Evolutionary conservation across 2,113 vertebrate species (phyloP).

Genomic region (Menura novaehollandiae): DNA sequence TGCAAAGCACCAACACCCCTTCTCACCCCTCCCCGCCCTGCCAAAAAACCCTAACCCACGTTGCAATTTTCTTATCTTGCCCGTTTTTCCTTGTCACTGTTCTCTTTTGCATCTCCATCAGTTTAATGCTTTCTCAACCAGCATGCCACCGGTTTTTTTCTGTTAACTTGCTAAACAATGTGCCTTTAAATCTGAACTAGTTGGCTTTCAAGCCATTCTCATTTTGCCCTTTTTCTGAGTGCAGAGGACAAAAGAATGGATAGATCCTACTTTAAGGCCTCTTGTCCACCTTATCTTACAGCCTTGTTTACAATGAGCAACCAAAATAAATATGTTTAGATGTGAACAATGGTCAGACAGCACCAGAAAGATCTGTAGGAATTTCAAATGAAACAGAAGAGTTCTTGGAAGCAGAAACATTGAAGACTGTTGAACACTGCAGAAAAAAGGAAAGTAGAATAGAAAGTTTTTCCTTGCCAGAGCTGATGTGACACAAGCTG

Average conservation of each 20-base stretch:
- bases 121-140: neutral
- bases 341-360: neutral
- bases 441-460: neutral
- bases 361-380: neutral
- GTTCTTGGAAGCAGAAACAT: neutral
- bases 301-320: neutral
- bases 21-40: fast-evolving
- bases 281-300: neutral
- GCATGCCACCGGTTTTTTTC: neutral
- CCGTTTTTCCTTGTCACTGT: neutral
- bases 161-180: neutral
- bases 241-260: neutral
- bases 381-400: neutral
- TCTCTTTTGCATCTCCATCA: neutral
- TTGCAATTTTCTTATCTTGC: neutral
- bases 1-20: neutral
- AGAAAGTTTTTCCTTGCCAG: neutral
- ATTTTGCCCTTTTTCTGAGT: neutral
- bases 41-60: neutral
- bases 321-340: neutral
- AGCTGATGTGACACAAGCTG: neutral
- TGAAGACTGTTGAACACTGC: neutral
- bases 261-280: neutral
- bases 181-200: neutral
- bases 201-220: neutral